Conservation (phyloP, 92 coral and sea anemone species). For the Plumapathes pennacea region DNA sequence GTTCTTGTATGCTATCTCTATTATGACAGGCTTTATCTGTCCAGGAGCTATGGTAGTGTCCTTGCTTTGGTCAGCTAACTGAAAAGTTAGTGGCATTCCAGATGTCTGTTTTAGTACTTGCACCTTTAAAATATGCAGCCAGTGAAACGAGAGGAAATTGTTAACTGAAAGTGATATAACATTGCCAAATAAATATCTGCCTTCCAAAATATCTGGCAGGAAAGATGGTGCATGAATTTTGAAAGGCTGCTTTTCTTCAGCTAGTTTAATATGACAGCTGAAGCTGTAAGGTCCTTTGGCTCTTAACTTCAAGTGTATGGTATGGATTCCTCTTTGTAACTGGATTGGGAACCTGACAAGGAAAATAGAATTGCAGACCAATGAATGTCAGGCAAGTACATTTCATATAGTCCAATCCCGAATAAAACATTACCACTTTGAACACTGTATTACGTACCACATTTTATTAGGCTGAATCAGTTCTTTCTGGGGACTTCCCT, state of each 20-base stretch:
- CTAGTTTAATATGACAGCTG: conserved; percentile 51
- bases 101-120: conserved; percentile 33
- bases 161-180: conserved; percentile 63
- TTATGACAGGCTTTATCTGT: conserved; percentile 63
- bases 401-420: no score
- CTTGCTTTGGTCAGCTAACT: conserved; percentile 29
- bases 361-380: background rate
- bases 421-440: no score
- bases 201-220: conserved; percentile 87
- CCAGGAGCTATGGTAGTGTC: conserved; percentile 81
- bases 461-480: no score
- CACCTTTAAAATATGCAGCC: conserved; percentile 74
- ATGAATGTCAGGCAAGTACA: background rate
- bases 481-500: no score
- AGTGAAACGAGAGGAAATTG: conserved; percentile 63
- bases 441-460: no score
- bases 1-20: conserved; percentile 53
- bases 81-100: conserved; percentile 24
- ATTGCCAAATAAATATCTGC: conserved; percentile 71
- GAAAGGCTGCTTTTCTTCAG: conserved; percentile 43
- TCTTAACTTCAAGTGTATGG: conserved; percentile 70
- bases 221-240: conserved; percentile 58
- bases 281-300: conserved; percentile 66
- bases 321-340: conserved; percentile 78
- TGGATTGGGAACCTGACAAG: conserved; percentile 74